Base-by-base conservation (phyloP, 2,113 vertebrate species). In the Myiopsitta monachus region DNA sequence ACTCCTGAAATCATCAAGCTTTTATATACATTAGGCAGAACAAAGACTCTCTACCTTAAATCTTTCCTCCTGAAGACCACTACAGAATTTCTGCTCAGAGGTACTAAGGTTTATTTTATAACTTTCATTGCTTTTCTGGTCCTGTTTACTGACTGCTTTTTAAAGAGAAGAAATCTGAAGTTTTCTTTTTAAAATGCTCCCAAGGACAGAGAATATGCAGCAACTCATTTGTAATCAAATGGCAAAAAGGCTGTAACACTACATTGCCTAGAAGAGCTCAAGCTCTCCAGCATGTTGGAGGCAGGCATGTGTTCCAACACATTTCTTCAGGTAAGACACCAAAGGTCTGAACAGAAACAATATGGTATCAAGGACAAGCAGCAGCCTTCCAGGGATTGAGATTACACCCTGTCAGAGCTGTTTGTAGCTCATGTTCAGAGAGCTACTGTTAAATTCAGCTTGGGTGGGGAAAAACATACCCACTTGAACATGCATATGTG, bases 1-100 rank as follows among this genome's bases (percentile, higher is more conserved):
- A 31, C 47, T 80, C 70, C 79, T 94, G 62, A 91, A 68, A 76
- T 49, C 74, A 80, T 83, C 52, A 83, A 95, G 62, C 19, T 67
- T 82, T 92, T 85, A 55, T 36, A 33, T 4, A 44, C 8, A 41
- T 76, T 33, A 76, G 19, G 39, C 26, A 67, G 61, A 89, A 89
- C 3, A 87, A 93, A 76, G 41, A 26, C 11, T 81, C 31, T n/a
- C 24, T 90, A 36, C n/a, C 27, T 83, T 80, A 73, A 69, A 62
- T 69, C 11, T 83, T 10, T 41, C n/a, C 36, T 93, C 44, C 51
- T 66, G 79, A 80, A 80, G 44, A 76, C 27, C 9, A 44, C 19
- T 69, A 69, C 12, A 93, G 49, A 91, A 89, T 14, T 36, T 31
- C 66, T 83, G 62, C 27, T 93, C n/a, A 66, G 59, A 93, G 36